phyloP scores from a whole-genome alignment of 2,888 invertebrate genomes.

The Gisinianus flammeolus region DNA sequence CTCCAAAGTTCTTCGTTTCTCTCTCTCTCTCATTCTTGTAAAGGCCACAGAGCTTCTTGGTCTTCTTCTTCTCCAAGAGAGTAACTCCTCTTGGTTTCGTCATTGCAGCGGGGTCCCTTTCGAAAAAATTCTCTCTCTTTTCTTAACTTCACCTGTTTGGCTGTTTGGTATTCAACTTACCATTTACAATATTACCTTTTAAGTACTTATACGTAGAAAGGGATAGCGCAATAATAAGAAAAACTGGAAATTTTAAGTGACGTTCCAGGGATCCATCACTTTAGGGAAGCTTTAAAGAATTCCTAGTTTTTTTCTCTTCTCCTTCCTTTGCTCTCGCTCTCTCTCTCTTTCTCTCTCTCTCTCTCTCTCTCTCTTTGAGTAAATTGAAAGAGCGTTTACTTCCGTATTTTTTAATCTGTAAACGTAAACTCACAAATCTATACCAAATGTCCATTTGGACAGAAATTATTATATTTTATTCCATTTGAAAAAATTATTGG shows the following conservation, averaged over 20 bases:
- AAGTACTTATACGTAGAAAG: not conserved
- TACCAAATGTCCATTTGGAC: not conserved
- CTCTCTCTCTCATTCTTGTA: slow-evolving; percentile 23
- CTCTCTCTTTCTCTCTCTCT: not conserved
- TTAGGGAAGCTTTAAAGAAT: slow-evolving; percentile 9
- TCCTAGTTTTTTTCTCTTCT: not conserved
- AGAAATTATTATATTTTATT: not conserved
- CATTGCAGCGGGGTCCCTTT: slow-evolving; percentile 35
- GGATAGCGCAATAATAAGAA: slow-evolving; percentile 1
- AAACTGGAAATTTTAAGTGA: slow-evolving; percentile 11
- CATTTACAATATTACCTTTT: slow-evolving; percentile 19
- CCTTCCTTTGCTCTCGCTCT: not conserved
- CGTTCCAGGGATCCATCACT: slow-evolving; percentile 11
- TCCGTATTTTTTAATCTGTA: not conserved
- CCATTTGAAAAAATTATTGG: too few relatives aligned
- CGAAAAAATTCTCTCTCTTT: slow-evolving; percentile 24
- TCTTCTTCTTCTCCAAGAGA: not conserved
- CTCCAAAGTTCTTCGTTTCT: not conserved
- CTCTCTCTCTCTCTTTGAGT: not conserved
- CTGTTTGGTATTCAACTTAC: slow-evolving; percentile 30
- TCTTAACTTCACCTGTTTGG: not conserved
- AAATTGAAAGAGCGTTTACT: not conserved
- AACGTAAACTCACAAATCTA: not conserved
- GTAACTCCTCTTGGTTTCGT: not conserved
- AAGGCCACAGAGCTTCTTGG: slow-evolving; percentile 24